These are phyloP conservation scores for Neomonachus schauinslandi DNA, from an alignment of 2,113 vertebrate genomes.

Conservation along the genomic window DNA sequence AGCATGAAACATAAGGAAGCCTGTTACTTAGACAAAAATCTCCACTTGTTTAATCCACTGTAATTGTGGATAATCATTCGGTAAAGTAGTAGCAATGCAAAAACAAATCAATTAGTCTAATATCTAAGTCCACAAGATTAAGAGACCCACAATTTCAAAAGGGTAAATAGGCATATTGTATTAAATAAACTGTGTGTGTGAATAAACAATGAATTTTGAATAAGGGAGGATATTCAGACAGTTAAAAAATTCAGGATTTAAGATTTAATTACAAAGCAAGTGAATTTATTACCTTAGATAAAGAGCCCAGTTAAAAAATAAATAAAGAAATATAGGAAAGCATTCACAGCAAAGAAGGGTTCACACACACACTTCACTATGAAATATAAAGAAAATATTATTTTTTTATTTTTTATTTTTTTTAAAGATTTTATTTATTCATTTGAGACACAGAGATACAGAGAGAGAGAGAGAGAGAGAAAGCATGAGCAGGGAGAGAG, in stretches of 20 bases:
- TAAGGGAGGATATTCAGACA: background rate
- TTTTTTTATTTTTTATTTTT: too few species aligned
- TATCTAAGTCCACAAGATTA: conserved; percentile 57
- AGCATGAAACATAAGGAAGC: background rate
- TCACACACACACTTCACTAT: background rate
- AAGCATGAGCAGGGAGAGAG: too few species aligned
- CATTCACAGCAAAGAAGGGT: background rate
- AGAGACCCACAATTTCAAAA: conserved; percentile 11
- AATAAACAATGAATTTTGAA: conserved; percentile 34
- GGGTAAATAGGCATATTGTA: conserved; percentile 5
- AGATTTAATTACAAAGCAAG: background rate
- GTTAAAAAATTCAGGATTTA: background rate
- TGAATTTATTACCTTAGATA: background rate
- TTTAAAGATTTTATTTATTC: too few species aligned
- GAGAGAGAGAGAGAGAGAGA: too few species aligned
- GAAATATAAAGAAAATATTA: background rate
- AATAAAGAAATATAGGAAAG: background rate
- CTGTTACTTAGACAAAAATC: background rate
- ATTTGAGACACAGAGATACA: too few species aligned
- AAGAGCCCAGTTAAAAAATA: background rate
- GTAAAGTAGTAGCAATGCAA: conserved; percentile 10
- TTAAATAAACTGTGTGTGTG: conserved; percentile 11
- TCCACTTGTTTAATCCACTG: conserved; percentile 14
- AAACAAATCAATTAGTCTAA: conserved; percentile 64
- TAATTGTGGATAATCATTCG: conserved; percentile 60